These are phyloP conservation scores for Diglossa cyanea DNA, from an alignment of 2,797 vertebrate species.

Conservation along the genomic window DNA sequence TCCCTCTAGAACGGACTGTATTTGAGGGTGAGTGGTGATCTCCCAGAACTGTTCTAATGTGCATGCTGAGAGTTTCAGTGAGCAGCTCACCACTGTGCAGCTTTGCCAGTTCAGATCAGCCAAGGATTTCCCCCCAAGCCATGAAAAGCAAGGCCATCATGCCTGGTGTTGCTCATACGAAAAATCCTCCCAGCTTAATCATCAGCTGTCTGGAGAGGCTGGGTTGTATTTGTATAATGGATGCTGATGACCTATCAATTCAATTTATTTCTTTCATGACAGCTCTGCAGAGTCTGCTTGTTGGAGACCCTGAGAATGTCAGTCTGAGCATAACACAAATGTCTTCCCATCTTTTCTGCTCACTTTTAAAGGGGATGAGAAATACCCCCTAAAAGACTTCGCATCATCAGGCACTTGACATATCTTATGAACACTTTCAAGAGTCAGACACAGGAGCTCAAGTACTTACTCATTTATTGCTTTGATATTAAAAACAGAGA, in stretches of 20 bases:
- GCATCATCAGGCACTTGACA: conserved; percentile 11
- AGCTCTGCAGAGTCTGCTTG: background rate
- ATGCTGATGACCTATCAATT: background rate
- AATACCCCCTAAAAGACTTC: background rate
- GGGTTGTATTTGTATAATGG: background rate
- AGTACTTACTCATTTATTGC: background rate
- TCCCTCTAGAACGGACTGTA: background rate
- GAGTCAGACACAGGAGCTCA: background rate
- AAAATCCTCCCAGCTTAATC: background rate
- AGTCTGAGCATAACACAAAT: background rate
- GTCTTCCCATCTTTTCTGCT: background rate
- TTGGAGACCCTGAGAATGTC: background rate
- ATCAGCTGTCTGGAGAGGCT: background rate
- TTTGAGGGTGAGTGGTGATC: background rate
- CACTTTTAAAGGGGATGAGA: background rate
- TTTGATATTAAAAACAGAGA: conserved; percentile 46
- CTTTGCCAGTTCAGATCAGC: background rate
- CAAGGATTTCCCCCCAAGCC: background rate
- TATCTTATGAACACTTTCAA: background rate
- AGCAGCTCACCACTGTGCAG: background rate
- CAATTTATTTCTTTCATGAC: background rate
- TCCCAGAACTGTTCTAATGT: background rate
- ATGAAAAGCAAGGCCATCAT: background rate
- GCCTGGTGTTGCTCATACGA: background rate
- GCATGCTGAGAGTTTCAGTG: background rate